A percentile compares a stretch with the other conserved stretches of the same genome.
phyloP scores from a whole-genome alignment of 2,888 invertebrate genomes.

The Monoplex corrugatus region DNA sequence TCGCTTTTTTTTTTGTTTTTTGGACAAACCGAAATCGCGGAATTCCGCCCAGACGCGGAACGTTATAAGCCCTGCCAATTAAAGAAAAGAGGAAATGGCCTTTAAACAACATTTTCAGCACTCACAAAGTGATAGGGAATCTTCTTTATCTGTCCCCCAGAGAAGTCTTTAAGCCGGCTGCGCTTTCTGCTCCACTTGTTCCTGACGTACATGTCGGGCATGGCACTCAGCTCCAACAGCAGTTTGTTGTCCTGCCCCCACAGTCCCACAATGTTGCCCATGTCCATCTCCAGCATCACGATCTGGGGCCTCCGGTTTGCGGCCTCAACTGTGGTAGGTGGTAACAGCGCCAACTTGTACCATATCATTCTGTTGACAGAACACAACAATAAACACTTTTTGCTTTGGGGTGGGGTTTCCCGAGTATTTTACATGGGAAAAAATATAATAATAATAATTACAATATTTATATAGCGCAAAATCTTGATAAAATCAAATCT shows the following conservation, averaged over 20 bases:
- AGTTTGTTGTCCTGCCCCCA: slow-evolving; percentile 7
- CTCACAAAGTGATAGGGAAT: slow-evolving; percentile 32
- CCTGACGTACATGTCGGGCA: not conserved
- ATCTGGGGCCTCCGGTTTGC: not conserved
- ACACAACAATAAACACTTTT: not conserved
- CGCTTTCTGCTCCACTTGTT: not conserved
- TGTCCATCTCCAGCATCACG: not conserved
- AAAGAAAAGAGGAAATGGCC: not conserved
- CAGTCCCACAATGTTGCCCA: slow-evolving; percentile 23
- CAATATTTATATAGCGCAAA: not conserved
- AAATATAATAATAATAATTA: not conserved
- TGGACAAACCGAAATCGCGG: no score
- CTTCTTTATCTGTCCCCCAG: not conserved
- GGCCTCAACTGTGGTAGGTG: not conserved
- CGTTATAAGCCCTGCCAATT: no score
- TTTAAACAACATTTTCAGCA: no score
- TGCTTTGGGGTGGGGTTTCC: no score
- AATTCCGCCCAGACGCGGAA: no score
- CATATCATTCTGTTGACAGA: not conserved
- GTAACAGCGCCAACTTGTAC: slow-evolving; percentile 22
- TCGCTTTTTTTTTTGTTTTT: no score
- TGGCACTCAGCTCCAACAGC: not conserved
- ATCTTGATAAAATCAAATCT: not conserved
- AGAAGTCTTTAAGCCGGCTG: not conserved
- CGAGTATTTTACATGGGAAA: no score